A percentile compares a stretch with the other conserved stretches of the same genome.
phyloP scores from a whole-genome alignment of 2,113 vertebrate genomes.

The Miniopterus natalensis region DNA sequence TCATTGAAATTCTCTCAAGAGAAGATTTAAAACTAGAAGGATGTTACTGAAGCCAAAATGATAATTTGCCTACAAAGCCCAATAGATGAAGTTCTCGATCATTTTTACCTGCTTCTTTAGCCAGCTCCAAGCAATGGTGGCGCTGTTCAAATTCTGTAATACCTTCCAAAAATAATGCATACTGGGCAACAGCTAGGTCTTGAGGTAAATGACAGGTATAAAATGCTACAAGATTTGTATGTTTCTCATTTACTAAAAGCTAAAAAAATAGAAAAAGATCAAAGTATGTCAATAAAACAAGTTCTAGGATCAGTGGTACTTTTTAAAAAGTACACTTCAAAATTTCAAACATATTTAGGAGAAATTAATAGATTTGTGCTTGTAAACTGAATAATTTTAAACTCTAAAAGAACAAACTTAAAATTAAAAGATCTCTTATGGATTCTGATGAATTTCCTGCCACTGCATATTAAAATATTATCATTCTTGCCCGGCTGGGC shows the following conservation, averaged over 20 bases:
- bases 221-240: slow-evolving; percentile 94
- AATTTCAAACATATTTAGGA: slow-evolving; percentile 55
- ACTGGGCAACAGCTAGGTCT: slow-evolving; percentile 92
- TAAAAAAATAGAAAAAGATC: slow-evolving; percentile 70
- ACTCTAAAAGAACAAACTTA: neutral
- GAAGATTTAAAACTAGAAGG: slow-evolving; percentile 39
- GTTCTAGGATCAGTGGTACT: slow-evolving; percentile 24
- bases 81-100: neutral
- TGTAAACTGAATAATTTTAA: neutral
- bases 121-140: slow-evolving; percentile 94
- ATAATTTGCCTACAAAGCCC: neutral
- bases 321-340: slow-evolving; percentile 42
- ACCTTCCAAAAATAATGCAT: slow-evolving; percentile 94
- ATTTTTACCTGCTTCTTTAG: slow-evolving; percentile 93
- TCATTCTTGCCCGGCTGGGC: neutral
- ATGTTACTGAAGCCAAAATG: slow-evolving; percentile 30
- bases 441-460: slow-evolving; percentile 4
- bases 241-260: slow-evolving; percentile 93
- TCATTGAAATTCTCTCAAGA: slow-evolving; percentile 25
- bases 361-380: neutral
- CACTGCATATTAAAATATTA: slow-evolving; percentile 15
- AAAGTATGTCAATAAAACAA: slow-evolving; percentile 12
- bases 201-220: slow-evolving; percentile 95
- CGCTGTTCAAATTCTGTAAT: slow-evolving; percentile 93
- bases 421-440: slow-evolving; percentile 42